phyloP scores from a whole-genome alignment of 2,113 vertebrate genomes.

The Scomber japonicus region DNA sequence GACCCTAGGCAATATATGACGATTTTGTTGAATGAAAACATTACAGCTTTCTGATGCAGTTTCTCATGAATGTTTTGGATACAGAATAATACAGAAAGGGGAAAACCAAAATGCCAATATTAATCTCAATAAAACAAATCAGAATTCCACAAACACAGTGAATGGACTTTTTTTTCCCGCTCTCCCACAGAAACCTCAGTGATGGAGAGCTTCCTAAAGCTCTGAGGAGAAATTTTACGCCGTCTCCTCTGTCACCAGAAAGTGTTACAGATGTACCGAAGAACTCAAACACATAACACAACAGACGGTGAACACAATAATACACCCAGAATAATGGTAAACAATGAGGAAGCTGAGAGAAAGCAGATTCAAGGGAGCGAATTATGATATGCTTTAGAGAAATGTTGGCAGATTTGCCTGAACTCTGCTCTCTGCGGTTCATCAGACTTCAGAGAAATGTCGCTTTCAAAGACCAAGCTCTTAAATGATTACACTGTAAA shows the following conservation, averaged over 20 bases:
- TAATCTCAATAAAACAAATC: neutral
- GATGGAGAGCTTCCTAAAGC: constrained; percentile 54
- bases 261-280: constrained; percentile 36
- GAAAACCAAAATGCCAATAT: neutral
- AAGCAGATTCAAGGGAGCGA: constrained; percentile 31
- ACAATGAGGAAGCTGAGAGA: constrained; percentile 50
- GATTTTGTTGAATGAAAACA: neutral
- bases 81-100: neutral
- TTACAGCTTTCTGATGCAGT: neutral
- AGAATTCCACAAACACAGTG: neutral
- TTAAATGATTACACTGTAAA: constrained; percentile 31
- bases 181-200: neutral
- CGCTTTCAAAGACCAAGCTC: neutral
- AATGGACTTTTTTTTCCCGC: constrained; percentile 1
- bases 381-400: constrained; percentile 51
- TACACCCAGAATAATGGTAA: constrained; percentile 43
- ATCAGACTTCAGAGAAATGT: constrained; percentile 41
- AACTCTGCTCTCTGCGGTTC: constrained; percentile 57
- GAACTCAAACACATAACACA: constrained; percentile 10
- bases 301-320: constrained; percentile 19
- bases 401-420: constrained; percentile 44
- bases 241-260: constrained; percentile 15
- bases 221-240: constrained; percentile 1
- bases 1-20: neutral
- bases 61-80: neutral